phyloP scores from a whole-genome alignment of 2,113 vertebrate genomes.

The Baryphthengus martii region DNA sequence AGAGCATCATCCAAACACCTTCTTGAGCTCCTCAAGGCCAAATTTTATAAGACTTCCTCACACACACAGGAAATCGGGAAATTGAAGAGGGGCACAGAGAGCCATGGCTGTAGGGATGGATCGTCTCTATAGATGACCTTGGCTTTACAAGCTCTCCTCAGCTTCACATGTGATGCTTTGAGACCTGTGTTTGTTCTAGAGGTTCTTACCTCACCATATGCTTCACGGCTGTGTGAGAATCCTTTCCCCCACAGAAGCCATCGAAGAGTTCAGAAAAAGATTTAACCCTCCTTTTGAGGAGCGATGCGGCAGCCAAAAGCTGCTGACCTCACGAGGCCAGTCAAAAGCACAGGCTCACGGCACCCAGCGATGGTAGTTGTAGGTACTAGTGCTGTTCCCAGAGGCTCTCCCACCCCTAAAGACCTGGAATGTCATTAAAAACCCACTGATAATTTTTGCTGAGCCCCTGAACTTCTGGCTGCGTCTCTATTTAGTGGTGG shows the following conservation, averaged over 20 bases:
- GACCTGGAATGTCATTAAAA: background rate
- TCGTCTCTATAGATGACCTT: background rate
- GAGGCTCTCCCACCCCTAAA: background rate
- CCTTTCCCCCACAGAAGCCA: background rate
- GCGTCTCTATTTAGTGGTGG: background rate
- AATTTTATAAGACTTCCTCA: background rate
- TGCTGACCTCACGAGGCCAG: background rate
- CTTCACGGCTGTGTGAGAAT: background rate
- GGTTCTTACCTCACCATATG: background rate
- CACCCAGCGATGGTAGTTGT: fast-evolving
- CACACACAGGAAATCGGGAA: background rate
- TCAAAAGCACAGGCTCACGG: background rate
- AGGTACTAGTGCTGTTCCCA: background rate
- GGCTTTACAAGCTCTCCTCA: background rate
- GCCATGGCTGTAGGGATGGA: background rate
- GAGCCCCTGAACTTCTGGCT: background rate
- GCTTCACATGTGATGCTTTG: background rate
- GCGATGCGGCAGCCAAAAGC: background rate
- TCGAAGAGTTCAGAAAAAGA: background rate
- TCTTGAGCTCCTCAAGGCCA: background rate
- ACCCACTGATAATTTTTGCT: background rate
- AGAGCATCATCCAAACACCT: no score
- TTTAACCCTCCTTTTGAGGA: background rate
- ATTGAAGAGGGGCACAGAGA: background rate
- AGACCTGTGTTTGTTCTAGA: background rate